Percentiles rank a stretch among this genome's conserved stretches.
Conservation (phyloP, 2,888 invertebrate genomes). For the Horisme vitalbata region DNA sequence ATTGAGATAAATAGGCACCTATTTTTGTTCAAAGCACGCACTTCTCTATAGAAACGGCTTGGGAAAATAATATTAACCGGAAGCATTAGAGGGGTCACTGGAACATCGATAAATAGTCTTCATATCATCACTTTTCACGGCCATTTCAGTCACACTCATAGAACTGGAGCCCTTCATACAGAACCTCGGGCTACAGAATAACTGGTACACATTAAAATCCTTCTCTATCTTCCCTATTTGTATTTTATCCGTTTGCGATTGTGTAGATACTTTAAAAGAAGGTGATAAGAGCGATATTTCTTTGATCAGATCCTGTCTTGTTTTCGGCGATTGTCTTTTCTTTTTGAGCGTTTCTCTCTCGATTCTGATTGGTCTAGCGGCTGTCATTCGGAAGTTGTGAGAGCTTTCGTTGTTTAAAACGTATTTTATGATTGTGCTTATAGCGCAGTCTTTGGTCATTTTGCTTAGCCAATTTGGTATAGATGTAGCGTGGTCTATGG, state of each 20-base stretch:
- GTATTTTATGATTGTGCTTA: constrained; percentile 44
- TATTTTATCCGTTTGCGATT: constrained; percentile 50
- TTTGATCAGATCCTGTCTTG: constrained; percentile 43
- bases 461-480: constrained; percentile 43
- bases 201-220: constrained; percentile 49
- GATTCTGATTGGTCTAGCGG: constrained; percentile 22
- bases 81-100: constrained; percentile 56
- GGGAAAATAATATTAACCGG: constrained; percentile 43
- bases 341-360: constrained; percentile 27
- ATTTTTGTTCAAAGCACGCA: too few relatives aligned
- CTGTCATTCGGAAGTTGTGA: constrained; percentile 28
- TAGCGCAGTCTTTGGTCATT: constrained; percentile 42
- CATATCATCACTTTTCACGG: constrained; percentile 52
- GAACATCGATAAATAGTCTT: constrained; percentile 62
- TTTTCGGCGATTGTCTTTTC: constrained; percentile 25
- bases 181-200: constrained; percentile 44
- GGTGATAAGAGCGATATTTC: constrained; percentile 43
- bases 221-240: constrained; percentile 33
- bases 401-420: constrained; percentile 34
- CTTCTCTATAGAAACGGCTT: too few relatives aligned
- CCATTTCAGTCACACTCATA: constrained; percentile 36
- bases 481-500: constrained; percentile 40
- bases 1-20: too few relatives aligned
- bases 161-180: constrained; percentile 43
- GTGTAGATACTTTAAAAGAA: constrained; percentile 45